Conservation (phyloP, 92 coral and sea anemone species). For the Siderastrea radians region DNA sequence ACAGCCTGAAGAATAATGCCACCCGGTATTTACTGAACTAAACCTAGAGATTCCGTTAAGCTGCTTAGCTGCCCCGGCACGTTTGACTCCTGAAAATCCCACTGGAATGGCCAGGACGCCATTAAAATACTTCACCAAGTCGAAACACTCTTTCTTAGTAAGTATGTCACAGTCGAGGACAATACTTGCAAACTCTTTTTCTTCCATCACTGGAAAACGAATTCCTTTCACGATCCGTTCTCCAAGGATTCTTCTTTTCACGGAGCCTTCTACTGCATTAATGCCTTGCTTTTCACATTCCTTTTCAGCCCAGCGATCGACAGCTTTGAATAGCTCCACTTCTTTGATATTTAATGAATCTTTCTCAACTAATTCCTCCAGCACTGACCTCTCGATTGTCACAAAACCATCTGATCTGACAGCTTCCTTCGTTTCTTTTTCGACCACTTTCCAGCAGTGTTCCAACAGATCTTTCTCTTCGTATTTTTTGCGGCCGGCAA, state of each 20-base stretch:
- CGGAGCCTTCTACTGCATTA: constrained; percentile 36
- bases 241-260: constrained; percentile 65
- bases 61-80: background rate
- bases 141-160: background rate
- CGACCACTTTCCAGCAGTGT: constrained; percentile 72
- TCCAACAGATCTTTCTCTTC: constrained; percentile 47
- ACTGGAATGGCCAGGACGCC: background rate
- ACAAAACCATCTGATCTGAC: constrained; percentile 57
- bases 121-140: constrained; percentile 20
- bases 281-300: constrained; percentile 35
- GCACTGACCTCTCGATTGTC: constrained; percentile 21
- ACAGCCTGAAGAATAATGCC: background rate
- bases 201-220: constrained; percentile 55
- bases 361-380: constrained; percentile 47
- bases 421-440: constrained; percentile 43
- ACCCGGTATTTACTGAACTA: background rate
- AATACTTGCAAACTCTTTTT: constrained; percentile 31
- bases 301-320: constrained; percentile 53
- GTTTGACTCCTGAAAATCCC: background rate
- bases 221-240: constrained; percentile 43
- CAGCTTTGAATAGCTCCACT: constrained; percentile 70
- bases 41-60: background rate
- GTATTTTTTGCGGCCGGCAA: constrained; percentile 50
- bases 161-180: constrained; percentile 30
- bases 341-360: constrained; percentile 42